A percentile compares a stretch with the other conserved stretches of the same genome.
Conservation (phyloP, 2,113 vertebrate species). For the Ceyx cyanopectus region DNA sequence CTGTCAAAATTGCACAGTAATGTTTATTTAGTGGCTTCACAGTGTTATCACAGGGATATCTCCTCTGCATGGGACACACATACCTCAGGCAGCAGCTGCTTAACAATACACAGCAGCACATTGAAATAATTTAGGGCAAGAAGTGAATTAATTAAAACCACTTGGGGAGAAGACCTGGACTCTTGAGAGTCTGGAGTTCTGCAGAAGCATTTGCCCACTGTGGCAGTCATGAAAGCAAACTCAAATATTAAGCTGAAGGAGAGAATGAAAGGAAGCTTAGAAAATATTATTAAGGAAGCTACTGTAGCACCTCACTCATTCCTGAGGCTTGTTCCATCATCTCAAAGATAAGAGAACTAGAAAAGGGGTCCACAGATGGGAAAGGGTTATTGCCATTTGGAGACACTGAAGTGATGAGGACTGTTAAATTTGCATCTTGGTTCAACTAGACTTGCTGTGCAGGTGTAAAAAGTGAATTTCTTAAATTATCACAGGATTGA, state of each 20-base stretch:
- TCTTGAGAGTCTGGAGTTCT: background rate
- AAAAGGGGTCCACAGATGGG: no score
- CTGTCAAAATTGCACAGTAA: background rate
- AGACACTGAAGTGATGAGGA: no score
- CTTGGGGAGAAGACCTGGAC: background rate
- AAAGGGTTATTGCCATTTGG: no score
- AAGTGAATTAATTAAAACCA: conserved; percentile 12
- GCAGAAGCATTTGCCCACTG: background rate
- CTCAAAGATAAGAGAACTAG: background rate
- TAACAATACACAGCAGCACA: background rate
- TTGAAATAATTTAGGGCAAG: background rate
- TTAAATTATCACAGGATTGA: no score
- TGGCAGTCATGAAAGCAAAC: background rate
- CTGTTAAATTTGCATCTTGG: no score
- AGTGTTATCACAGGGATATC: background rate
- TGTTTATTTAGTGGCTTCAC: conserved; percentile 5
- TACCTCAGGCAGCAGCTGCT: background rate
- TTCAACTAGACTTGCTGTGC: no score
- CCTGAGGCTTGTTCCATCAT: background rate
- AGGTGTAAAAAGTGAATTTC: no score
- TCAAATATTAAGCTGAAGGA: background rate
- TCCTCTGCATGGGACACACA: background rate
- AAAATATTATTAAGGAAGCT: background rate
- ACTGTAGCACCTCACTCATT: background rate
- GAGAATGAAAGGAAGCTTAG: background rate